Evolutionary conservation across 1,140 invertebrate genomes (phyloP), one percentile per base, ranked within the genome.

Genomic region (Drosophila bifasciata): DNA sequence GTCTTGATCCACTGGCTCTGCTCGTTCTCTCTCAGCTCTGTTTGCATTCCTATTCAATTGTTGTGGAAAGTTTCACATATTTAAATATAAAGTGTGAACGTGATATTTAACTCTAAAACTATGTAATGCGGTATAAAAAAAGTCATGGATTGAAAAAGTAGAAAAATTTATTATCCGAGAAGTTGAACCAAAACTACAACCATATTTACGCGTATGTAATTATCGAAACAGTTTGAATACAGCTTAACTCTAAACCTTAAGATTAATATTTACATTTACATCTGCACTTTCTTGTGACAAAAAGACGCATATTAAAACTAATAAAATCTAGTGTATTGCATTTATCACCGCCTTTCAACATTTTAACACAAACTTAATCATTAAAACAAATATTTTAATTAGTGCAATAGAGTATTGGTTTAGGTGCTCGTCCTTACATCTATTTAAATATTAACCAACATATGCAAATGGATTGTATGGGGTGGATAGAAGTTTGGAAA

Each of bases 401-500:
- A 48, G 43, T 48, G 36, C 60, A 59, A 62, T 67, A 39, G 66
- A 56, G 55, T 49, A 68, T 69, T 32, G 23, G 19, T 11, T 46
- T 36, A 40, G 63, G 25, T 40, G 25, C 62, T 50, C 58, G 36
- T 46, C 11, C 63, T 43, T 49, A 32, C 13, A n/a, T 9, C 40
- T 46, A 51, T 55, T 50, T 63, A 51, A 53, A 19, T 43, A 44
- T 93, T 94, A 96, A 58, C 96, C 96, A 46, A 96, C 95, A 80
- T 93, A 96, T 4, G 95, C 95, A 78, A 93, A 96, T 11, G 94
- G 94, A 13, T 94, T 93, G 60, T 59, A 86, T 50, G 81, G 81
- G 83, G 81, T 8, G 81, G 70, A 40, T 68, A 86, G 78, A 94
- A 96, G n/a, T 94, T 93, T n/a, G 95, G 95, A 91, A 94, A 97